These are phyloP conservation scores for Oegoconia quadripuncta DNA, from an alignment of 2,888 invertebrate species.

Conservation along the genomic window DNA sequence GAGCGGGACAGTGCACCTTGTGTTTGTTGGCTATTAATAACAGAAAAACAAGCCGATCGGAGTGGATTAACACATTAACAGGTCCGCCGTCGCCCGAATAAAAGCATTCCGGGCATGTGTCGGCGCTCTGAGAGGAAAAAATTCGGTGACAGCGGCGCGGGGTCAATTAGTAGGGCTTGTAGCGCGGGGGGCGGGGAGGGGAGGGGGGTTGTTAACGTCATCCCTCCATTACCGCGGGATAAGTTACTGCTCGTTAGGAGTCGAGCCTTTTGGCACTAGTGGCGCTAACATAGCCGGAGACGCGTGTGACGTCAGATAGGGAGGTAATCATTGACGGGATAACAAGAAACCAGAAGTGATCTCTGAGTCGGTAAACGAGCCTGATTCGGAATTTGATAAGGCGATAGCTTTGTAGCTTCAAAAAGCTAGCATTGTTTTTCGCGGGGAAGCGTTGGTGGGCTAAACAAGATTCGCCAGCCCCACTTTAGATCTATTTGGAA, in stretches of 20 bases:
- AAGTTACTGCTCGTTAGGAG: background rate
- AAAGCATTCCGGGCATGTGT: conserved; percentile 68
- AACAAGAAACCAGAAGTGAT: too few relatives aligned
- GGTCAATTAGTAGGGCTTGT: conserved; percentile 32
- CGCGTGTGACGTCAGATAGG: too few relatives aligned
- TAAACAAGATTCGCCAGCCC: too few relatives aligned
- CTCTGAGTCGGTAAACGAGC: too few relatives aligned
- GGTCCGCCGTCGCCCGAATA: conserved; percentile 58
- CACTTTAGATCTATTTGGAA: too few relatives aligned
- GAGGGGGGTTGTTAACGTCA: conserved; percentile 2
- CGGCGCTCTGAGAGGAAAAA: conserved; percentile 36
- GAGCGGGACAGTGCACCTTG: conserved; percentile 35
- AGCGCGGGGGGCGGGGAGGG: conserved; percentile 8
- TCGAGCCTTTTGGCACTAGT: background rate
- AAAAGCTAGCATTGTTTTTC: too few relatives aligned
- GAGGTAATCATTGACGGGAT: too few relatives aligned
- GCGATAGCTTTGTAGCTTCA: too few relatives aligned
- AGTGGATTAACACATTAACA: conserved; percentile 76
- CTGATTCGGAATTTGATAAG: too few relatives aligned
- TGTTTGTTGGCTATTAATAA: conserved; percentile 67
- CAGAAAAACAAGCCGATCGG: conserved; percentile 58
- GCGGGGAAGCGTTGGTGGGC: too few relatives aligned
- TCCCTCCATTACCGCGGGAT: conserved; percentile 5
- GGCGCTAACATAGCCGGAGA: too few relatives aligned
- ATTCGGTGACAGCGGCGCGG: conserved; percentile 37